Percentiles rank a stretch among this genome's conserved stretches.
Conservation (phyloP, 2,797 vertebrate species). For the Coranthus polyacanthus region DNA sequence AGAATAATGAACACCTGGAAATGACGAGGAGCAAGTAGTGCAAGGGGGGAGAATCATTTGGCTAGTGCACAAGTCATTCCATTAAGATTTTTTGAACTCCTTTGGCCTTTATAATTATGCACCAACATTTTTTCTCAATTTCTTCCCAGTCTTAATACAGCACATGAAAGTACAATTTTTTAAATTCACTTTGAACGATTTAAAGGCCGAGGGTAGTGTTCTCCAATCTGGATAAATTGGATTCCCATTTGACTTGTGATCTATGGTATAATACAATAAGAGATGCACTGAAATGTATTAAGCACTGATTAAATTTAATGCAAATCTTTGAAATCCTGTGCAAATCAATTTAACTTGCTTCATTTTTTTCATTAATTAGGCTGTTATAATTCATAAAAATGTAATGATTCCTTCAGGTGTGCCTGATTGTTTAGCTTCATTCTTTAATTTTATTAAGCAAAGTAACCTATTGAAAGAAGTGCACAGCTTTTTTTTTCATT, state of each 20-base stretch:
- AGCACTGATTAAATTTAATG: constrained; percentile 36
- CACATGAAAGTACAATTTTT: constrained; percentile 12
- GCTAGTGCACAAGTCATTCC: constrained; percentile 48
- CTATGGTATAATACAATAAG: constrained; percentile 33
- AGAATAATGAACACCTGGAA: constrained; percentile 80
- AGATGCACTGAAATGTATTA: constrained; percentile 20
- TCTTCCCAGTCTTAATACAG: constrained; percentile 11
- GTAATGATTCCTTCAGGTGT: constrained; percentile 13
- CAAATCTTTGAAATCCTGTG: constrained; percentile 27
- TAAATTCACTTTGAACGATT: constrained; percentile 22
- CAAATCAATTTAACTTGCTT: constrained; percentile 30
- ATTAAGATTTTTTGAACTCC: constrained; percentile 68
- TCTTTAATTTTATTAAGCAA: constrained; percentile 21
- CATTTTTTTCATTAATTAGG: constrained; percentile 15
- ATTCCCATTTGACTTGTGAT: constrained; percentile 42
- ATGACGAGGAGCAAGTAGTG: constrained; percentile 20
- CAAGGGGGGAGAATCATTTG: constrained; percentile 23
- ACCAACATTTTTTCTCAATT: constrained; percentile 15
- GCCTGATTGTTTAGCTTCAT: constrained; percentile 13
- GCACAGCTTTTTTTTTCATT: background rate
- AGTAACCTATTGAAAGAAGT: constrained; percentile 1
- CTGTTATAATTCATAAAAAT: constrained; percentile 30
- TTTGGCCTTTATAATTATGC: constrained; percentile 59
- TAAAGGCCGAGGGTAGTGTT: constrained; percentile 9
- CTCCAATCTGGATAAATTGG: constrained; percentile 33